phyloP scores from a whole-genome alignment of 2,888 invertebrate genomes.

The Lysandra bellargus region DNA sequence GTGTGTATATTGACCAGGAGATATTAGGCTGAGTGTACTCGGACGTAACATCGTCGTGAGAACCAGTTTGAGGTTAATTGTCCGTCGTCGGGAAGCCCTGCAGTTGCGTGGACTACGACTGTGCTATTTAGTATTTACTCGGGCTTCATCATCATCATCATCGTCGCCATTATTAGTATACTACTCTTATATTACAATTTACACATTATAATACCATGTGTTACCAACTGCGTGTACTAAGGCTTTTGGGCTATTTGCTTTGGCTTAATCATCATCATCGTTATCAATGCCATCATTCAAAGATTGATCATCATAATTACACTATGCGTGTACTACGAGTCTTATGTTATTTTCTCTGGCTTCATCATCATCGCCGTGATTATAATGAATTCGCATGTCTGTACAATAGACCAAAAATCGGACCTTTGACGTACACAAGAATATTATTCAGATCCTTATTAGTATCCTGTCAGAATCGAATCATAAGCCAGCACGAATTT shows the following conservation, averaged over 20 bases:
- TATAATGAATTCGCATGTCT: too few relatives aligned
- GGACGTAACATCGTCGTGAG: constrained; percentile 44
- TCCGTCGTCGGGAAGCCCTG: constrained; percentile 16
- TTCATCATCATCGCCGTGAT: not conserved
- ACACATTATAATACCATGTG: too few relatives aligned
- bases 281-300: too few relatives aligned
- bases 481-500: too few relatives aligned
- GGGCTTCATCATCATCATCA: not conserved
- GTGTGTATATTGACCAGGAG: not conserved
- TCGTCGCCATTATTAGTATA: not conserved
- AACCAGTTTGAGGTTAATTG: constrained; percentile 44
- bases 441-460: too few relatives aligned
- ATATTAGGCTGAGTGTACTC: not conserved
- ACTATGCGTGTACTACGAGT: not conserved
- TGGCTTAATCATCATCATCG: not conserved
- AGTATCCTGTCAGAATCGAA: too few relatives aligned
- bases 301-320: too few relatives aligned
- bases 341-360: constrained; percentile 18
- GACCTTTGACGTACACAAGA: too few relatives aligned
- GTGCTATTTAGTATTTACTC: constrained; percentile 27
- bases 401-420: too few relatives aligned
- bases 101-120: constrained; percentile 6
- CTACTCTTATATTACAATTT: too few relatives aligned
- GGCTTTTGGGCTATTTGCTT: constrained; percentile 11
- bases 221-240: not conserved